phyloP scores from a whole-genome alignment of 2,797 vertebrate genomes.

The Furcifer pardalis region DNA sequence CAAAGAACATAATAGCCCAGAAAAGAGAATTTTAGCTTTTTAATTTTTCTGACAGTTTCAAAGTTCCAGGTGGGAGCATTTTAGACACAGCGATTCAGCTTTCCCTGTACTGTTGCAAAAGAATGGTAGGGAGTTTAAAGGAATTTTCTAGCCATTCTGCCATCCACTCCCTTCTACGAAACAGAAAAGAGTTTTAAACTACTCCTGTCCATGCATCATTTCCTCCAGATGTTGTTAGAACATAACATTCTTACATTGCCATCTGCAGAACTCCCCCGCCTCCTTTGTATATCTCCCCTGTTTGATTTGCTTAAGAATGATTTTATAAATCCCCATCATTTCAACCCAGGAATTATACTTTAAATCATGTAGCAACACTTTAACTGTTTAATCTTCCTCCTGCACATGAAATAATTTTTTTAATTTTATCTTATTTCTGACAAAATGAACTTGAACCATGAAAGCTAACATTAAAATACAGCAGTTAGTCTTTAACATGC shows the following conservation, averaged over 20 bases:
- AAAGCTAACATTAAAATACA: no score
- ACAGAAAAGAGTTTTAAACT: background rate
- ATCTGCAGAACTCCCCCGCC: background rate
- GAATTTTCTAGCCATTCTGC: background rate
- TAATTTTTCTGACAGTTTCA: background rate
- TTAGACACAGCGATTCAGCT: background rate
- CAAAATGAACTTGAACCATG: no score
- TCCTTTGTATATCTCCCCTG: background rate
- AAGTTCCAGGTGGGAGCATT: background rate
- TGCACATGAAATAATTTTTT: no score
- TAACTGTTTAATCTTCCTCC: background rate
- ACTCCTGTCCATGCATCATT: background rate
- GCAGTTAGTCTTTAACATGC: no score
- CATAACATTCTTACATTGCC: conserved; percentile 33
- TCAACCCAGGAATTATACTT: conserved; percentile 43
- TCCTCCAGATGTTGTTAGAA: conserved; percentile 43
- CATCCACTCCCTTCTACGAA: background rate
- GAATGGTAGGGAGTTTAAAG: background rate
- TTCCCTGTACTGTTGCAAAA: background rate
- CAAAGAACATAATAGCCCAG: background rate
- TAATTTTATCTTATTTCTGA: no score
- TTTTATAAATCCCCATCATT: conserved; percentile 43
- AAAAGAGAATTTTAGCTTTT: background rate
- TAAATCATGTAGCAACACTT: conserved; percentile 36
- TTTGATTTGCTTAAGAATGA: conserved; percentile 34